Base-by-base conservation (phyloP, 2,888 invertebrate genomes). In the Pyrgus malvae region DNA sequence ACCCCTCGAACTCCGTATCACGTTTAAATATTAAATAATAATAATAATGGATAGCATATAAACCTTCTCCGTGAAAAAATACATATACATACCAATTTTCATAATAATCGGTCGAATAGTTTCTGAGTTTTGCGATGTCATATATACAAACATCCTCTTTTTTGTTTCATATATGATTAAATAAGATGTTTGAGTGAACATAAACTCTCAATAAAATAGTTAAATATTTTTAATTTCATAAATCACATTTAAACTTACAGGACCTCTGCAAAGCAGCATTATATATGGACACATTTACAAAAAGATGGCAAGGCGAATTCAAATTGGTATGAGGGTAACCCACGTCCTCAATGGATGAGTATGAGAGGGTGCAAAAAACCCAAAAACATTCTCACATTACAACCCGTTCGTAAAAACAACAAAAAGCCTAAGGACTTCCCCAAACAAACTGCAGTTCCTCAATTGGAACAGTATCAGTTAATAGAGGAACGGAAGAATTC, bases 221-320 rank as follows among this genome's bases (percentile, higher is more conserved):
- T n/a, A n/a, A 23, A 4, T 23, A 21, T 9, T 27, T 9, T 7
- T 8, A 27, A 33, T 5, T 33, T 1, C 11, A 14, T 3, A 12
- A 33, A 9, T 40, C 19, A 25, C 14, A 19, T 33, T 38, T 41
- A 14, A 29, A 11, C 6, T 53, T 45, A 16, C 68, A 89, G 88
- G 57, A 67, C 70, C 14, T 72, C 81, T 63, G 89, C 89, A 1
- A 89, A 87, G 59, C 78, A 83, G 16, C 89, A 89, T 60, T 89
- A 65, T 63, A 78, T 83, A 16, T 72, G 72, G 69, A 61, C 69
- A 1, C 88, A 88, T 54, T 62, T 84, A 35, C 78, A 81, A 53
- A 76, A 77, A 16, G 72, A 73, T 2, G 57, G 56, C 6, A 75
- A 72, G 57, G 74, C 72, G 17, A 57, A 71, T 9, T 65, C 67